Conservation (phyloP, 2,113 vertebrate species). For the Parotia lawesii region DNA sequence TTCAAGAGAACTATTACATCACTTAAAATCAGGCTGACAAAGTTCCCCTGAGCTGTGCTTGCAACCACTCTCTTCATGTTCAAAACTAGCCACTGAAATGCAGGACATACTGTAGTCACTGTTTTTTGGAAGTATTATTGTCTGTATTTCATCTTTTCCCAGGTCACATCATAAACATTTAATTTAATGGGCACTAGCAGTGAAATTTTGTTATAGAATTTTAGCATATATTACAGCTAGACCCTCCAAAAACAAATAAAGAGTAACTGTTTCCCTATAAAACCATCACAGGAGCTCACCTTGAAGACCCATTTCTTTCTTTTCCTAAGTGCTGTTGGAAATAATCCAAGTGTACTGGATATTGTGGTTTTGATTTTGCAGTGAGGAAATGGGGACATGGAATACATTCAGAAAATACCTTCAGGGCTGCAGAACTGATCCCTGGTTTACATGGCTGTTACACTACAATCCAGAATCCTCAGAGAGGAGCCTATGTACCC, state of each 20-base stretch:
- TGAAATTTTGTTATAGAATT: not conserved
- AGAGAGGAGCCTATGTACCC: not conserved
- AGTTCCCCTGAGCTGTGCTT: not conserved
- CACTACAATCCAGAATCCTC: not conserved
- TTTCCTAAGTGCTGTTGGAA: not conserved
- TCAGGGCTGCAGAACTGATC: not conserved
- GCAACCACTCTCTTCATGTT: not conserved
- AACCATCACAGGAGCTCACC: not conserved
- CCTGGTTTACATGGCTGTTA: not conserved
- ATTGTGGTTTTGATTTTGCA: not conserved
- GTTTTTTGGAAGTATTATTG: not conserved
- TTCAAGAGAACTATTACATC: not conserved
- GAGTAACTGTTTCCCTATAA: not conserved
- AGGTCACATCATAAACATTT: not conserved
- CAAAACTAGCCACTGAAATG: not conserved
- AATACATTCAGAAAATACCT: not conserved
- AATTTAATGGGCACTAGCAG: not conserved
- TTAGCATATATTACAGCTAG: not conserved
- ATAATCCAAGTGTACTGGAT: not conserved
- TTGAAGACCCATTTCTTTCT: not conserved
- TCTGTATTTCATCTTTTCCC: not conserved
- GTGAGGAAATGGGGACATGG: not conserved
- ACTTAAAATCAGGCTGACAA: not conserved
- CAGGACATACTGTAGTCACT: not conserved
- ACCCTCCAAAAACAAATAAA: not conserved